Percentiles rank a stretch among this genome's conserved stretches.
Evolutionary conservation across 2,113 vertebrate genomes (phyloP).

Genomic region (Dicaeum eximium): DNA sequence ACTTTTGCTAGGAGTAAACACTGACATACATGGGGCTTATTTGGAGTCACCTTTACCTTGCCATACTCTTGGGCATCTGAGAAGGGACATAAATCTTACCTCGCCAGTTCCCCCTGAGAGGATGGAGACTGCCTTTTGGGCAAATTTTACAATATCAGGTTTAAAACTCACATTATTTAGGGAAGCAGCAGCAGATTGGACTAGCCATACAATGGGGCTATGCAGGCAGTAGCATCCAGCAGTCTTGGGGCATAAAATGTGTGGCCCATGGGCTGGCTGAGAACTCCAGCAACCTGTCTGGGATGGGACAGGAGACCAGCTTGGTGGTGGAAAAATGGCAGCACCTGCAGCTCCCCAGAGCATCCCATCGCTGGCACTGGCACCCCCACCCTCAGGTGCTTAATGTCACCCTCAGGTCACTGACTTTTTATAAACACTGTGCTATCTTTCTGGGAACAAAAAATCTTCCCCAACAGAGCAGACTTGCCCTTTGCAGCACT

Average conservation of each 20-base stretch:
- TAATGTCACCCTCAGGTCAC: neutral
- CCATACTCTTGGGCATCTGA: fast-evolving
- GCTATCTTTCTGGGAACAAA: neutral
- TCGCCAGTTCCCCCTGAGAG: fast-evolving
- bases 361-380: neutral
- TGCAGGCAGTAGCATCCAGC: neutral
- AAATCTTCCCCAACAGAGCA: neutral
- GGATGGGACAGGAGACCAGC: neutral
- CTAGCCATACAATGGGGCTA: fast-evolving
- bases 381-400: neutral
- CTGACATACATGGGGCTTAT: neutral
- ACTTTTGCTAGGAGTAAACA: neutral
- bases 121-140: neutral
- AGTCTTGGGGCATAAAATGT: neutral
- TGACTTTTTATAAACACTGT: neutral
- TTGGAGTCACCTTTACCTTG: neutral
- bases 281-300: neutral
- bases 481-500: neutral
- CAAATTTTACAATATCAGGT: neutral
- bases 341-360: neutral
- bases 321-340: neutral
- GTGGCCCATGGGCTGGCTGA: neutral
- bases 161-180: neutral
- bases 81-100: neutral
- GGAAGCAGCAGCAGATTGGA: fast-evolving